phyloP scores from a whole-genome alignment of 2,113 vertebrate genomes.

The Aptenodytes forsteri region DNA sequence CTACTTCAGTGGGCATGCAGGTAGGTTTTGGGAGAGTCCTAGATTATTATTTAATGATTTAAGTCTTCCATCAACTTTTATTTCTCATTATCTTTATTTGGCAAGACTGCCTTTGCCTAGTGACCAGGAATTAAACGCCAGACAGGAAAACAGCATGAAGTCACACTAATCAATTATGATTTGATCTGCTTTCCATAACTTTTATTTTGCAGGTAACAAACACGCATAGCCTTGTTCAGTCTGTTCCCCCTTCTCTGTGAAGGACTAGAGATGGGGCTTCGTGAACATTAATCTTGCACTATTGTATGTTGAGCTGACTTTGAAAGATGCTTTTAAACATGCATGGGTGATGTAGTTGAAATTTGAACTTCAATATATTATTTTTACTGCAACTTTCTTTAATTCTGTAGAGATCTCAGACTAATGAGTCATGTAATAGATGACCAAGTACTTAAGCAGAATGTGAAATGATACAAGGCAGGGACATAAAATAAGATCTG shows the following conservation, averaged over 20 bases:
- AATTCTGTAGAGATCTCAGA: constrained; percentile 75
- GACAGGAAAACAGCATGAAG: not conserved
- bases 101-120: not conserved
- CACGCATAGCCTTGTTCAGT: constrained; percentile 2
- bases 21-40: not conserved
- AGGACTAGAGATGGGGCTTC: constrained; percentile 33
- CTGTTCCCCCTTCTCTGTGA: not conserved
- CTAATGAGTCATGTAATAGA: constrained; percentile 80
- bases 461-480: constrained; percentile 73
- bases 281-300: constrained; percentile 41
- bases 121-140: not conserved
- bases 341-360: constrained; percentile 75
- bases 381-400: constrained; percentile 78
- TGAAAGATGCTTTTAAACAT: constrained; percentile 76
- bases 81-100: constrained; percentile 9
- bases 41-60: not conserved
- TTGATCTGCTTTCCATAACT: constrained; percentile 16
- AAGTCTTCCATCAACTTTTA: constrained; percentile 6
- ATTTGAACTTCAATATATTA: constrained; percentile 75
- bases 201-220: constrained; percentile 36
- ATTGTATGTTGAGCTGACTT: constrained; percentile 67
- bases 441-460: constrained; percentile 73
- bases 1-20: not conserved
- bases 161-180: not conserved
- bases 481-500: constrained; percentile 73